phyloP scores from a whole-genome alignment of 1,140 invertebrate species.

The Radopholus similis region DNA sequence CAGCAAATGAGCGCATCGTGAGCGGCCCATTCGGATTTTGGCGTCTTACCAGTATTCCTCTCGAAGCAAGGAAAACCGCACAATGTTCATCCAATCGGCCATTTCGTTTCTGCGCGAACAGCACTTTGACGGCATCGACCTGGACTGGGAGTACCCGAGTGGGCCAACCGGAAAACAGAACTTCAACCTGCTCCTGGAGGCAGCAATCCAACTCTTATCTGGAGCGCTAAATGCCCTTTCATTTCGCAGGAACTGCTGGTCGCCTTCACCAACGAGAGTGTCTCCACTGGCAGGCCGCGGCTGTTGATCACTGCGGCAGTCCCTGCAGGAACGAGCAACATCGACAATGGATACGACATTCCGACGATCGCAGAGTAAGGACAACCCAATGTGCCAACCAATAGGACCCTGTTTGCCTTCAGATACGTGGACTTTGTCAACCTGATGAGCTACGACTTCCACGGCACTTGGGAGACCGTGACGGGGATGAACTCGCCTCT shows the following conservation, averaged over 20 bases:
- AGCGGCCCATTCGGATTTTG: background rate
- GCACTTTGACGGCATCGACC: constrained; percentile 68
- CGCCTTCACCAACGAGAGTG: background rate
- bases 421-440: constrained; percentile 58
- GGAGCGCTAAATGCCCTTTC: background rate
- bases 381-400: background rate
- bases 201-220: constrained; percentile 60
- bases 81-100: constrained; percentile 54
- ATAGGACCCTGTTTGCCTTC: too few relatives aligned
- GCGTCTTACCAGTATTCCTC: background rate
- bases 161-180: constrained; percentile 92
- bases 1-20: constrained; percentile 41
- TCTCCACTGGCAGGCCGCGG: background rate
- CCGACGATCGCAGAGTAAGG: constrained; percentile 53
- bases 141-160: constrained; percentile 94
- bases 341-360: constrained; percentile 62
- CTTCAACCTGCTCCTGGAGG: constrained; percentile 80
- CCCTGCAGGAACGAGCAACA: constrained; percentile 59
- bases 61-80: constrained; percentile 15
- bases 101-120: constrained; percentile 50
- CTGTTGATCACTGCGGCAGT: constrained; percentile 61
- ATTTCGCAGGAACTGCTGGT: background rate
- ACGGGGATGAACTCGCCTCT: constrained; percentile 58
- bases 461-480: constrained; percentile 49
- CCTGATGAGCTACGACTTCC: constrained; percentile 61